phyloP scores from a whole-genome alignment of 2,797 vertebrate species.

The Tenualosa thibaudeaui region DNA sequence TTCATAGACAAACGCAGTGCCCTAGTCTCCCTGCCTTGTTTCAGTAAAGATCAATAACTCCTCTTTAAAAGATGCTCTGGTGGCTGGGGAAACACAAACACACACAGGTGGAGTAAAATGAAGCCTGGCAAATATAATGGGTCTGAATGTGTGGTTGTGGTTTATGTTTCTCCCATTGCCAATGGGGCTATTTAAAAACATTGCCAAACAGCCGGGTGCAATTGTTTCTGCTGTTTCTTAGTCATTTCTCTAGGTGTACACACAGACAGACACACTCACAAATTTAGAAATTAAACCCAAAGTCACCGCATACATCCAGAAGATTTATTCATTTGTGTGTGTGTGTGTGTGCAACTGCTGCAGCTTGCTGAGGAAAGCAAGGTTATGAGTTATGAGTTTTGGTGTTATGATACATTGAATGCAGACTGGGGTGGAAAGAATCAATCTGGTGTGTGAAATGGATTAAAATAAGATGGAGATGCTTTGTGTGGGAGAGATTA shows the following conservation, averaged over 20 bases:
- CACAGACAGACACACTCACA: not conserved
- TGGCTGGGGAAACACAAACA: not conserved
- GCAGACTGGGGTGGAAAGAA: slow-evolving; percentile 35
- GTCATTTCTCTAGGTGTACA: too few species aligned
- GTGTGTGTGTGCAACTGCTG: not conserved
- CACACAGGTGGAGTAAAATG: not conserved
- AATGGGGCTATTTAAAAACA: not conserved
- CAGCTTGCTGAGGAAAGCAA: not conserved
- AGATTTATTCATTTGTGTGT: not conserved
- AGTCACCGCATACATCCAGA: not conserved
- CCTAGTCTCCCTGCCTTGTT: not conserved
- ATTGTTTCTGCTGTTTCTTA: not conserved
- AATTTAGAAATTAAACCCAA: not conserved
- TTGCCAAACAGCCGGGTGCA: not conserved
- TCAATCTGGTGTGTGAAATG: slow-evolving; percentile 37
- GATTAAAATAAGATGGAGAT: slow-evolving; percentile 43
- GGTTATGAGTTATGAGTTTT: slow-evolving; percentile 14
- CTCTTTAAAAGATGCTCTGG: not conserved
- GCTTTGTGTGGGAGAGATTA: slow-evolving; percentile 36
- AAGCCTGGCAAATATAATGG: not conserved
- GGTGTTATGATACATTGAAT: slow-evolving; percentile 47
- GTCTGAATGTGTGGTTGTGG: not conserved
- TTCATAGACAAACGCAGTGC: not conserved
- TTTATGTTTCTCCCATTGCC: not conserved
- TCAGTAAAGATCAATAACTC: not conserved